These are phyloP conservation scores for Alca torda DNA, from an alignment of 2,797 vertebrate species.

Conservation along the genomic window DNA sequence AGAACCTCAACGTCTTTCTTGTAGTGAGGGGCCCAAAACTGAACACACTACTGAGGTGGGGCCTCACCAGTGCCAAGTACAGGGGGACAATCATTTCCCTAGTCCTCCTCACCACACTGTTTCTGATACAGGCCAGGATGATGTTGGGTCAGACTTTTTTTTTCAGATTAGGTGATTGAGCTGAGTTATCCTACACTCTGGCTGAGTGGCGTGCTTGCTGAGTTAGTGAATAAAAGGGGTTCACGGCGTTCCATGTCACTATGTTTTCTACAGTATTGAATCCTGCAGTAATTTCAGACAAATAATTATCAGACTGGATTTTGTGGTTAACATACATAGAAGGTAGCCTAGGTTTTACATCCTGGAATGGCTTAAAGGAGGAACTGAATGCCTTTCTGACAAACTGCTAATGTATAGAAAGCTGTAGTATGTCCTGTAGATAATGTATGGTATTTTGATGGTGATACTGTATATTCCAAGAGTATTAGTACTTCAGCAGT, in stretches of 20 bases:
- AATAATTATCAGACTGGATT: neutral
- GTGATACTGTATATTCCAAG: neutral
- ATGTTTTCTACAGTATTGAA: neutral
- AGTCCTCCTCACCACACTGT: neutral
- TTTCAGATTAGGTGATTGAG: neutral
- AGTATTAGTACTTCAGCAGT: neutral
- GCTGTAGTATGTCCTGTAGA: neutral
- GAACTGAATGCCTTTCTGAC: neutral
- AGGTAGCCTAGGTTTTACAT: neutral
- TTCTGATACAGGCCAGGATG: neutral
- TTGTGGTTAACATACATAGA: neutral
- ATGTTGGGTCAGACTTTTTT: neutral
- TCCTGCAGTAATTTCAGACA: neutral
- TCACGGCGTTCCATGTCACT: rapidly evolving
- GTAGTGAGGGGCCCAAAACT: neutral
- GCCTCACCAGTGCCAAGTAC: neutral
- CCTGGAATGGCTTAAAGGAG: neutral
- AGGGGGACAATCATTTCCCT: neutral
- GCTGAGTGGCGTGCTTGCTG: neutral
- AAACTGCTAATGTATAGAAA: neutral
- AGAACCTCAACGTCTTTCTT: neutral
- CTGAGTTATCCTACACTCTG: neutral
- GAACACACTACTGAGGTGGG: neutral
- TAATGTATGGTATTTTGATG: neutral
- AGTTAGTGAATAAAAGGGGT: neutral